phyloP scores from a whole-genome alignment of 2,888 invertebrate genomes.

The Andrena hattorfiana region DNA sequence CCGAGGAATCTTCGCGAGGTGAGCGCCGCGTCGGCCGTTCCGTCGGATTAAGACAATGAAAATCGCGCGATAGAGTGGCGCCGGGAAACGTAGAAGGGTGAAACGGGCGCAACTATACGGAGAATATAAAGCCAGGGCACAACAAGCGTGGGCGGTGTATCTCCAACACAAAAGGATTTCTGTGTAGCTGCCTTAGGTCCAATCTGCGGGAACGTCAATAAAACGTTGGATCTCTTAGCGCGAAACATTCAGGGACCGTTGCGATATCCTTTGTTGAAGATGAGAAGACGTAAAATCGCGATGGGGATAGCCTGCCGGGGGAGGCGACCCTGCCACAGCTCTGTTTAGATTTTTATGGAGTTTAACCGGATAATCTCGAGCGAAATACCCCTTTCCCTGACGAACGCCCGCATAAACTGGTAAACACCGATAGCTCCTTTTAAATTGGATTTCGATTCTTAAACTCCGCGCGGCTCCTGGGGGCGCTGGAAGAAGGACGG shows the following conservation, averaged over 20 bases:
- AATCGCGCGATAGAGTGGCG: constrained; percentile 11
- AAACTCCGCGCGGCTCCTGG: constrained; percentile 3
- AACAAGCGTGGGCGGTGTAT: constrained; percentile 49
- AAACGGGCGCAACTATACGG: constrained; percentile 28
- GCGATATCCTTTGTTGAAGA: constrained; percentile 64
- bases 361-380: constrained; percentile 64
- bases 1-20: constrained; percentile 17
- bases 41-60: constrained; percentile 38
- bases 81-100: constrained; percentile 18
- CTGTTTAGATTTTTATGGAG: constrained; percentile 72
- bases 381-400: constrained; percentile 48
- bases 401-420: constrained; percentile 58
- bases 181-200: constrained; percentile 59
- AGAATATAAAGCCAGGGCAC: constrained; percentile 57
- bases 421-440: constrained; percentile 57
- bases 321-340: constrained; percentile 31
- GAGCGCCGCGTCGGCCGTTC: constrained; percentile 13
- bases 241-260: constrained; percentile 51
- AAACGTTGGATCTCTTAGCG: constrained; percentile 62
- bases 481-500: constrained; percentile 1
- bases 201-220: constrained; percentile 68
- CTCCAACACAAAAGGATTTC: constrained; percentile 58
- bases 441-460: constrained; percentile 66
- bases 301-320: constrained; percentile 60
- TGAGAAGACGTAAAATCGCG: constrained; percentile 69